Percentiles rank a stretch among this genome's conserved stretches.
phyloP scores from a whole-genome alignment of 2,113 vertebrate species.

The Caloenas nicobarica region DNA sequence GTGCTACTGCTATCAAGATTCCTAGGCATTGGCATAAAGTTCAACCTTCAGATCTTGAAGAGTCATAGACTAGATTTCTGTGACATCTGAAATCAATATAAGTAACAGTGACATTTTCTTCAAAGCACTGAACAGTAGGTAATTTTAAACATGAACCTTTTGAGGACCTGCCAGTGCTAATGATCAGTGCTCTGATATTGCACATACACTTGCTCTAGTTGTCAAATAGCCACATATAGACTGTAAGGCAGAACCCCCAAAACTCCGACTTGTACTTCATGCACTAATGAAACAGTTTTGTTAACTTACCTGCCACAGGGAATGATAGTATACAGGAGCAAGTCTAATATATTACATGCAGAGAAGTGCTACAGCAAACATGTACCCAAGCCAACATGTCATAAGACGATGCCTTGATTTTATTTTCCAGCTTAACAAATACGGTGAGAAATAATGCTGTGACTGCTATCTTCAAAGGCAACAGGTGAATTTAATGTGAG shows the following conservation, averaged over 20 bases:
- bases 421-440: background rate
- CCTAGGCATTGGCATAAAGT: conserved; percentile 27
- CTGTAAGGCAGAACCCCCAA: background rate
- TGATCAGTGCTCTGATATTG: background rate
- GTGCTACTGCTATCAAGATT: conserved; percentile 8
- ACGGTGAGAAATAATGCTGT: background rate
- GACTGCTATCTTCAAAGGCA: conserved; percentile 10
- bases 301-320: background rate
- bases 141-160: conserved; percentile 6
- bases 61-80: background rate
- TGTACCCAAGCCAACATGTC: background rate
- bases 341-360: background rate
- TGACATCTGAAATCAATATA: conserved; percentile 6
- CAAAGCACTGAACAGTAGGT: background rate
- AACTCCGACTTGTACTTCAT: background rate
- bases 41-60: conserved; percentile 44
- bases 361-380: background rate
- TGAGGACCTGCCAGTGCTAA: background rate
- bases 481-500: background rate
- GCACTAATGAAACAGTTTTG: background rate
- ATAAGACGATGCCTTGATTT: conserved; percentile 21
- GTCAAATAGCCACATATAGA: background rate
- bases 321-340: background rate
- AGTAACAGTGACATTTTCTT: background rate
- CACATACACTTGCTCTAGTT: background rate